Conservation (phyloP, 2,113 vertebrate genomes). For the Gopherus flavomarginatus region DNA sequence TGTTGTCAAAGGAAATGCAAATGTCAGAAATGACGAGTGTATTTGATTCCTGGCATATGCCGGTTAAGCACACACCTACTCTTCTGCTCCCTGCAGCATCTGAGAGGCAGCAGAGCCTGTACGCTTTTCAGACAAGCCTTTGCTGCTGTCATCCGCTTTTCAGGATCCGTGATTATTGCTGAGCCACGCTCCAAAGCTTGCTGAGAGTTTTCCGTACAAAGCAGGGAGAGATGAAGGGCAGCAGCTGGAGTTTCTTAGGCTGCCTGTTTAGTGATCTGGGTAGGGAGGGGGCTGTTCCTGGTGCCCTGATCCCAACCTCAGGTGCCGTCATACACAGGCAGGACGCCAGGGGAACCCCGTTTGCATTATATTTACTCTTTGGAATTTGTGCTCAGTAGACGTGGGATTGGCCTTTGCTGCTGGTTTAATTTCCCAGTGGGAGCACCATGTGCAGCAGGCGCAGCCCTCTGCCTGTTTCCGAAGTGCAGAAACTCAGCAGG, state of each 20-base stretch:
- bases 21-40: slow-evolving; percentile 26
- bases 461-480: too few species aligned
- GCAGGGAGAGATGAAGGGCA: fast-evolving
- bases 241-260: background rate
- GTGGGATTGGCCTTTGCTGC: background rate
- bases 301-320: fast-evolving
- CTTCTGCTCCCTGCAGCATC: slow-evolving; percentile 1
- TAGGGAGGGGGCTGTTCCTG: background rate
- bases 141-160: background rate
- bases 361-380: background rate
- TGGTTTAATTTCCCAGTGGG: too few species aligned
- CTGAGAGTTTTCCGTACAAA: fast-evolving
- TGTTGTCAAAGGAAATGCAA: slow-evolving; percentile 41
- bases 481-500: background rate
- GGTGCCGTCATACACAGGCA: background rate
- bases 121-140: background rate
- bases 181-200: background rate
- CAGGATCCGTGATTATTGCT: fast-evolving
- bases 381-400: background rate
- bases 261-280: background rate
- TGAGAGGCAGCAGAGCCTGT: background rate
- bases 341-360: background rate
- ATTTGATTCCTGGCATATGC: slow-evolving; percentile 45
- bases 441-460: too few species aligned
- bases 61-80: background rate